A percentile compares a stretch with the other conserved stretches of the same genome.
Conservation (phyloP, 2,888 invertebrate species). For the Falcaria lacertinaria region DNA sequence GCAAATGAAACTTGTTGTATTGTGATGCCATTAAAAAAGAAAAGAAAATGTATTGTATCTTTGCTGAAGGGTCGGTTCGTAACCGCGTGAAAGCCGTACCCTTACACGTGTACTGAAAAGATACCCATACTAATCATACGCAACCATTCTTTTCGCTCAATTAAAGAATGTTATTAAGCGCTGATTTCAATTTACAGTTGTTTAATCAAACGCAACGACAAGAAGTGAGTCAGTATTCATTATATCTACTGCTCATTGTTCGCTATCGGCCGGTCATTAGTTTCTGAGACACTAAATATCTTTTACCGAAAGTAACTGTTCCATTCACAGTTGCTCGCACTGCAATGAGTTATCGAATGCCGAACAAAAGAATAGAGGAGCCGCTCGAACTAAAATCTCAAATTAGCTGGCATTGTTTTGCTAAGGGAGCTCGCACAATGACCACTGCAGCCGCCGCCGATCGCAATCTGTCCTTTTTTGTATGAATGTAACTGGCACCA, state of each 20-base stretch:
- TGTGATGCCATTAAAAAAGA: too few relatives aligned
- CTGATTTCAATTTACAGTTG: background rate
- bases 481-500: conserved; percentile 22
- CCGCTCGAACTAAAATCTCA: conserved; percentile 34
- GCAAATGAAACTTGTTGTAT: too few relatives aligned
- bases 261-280: background rate
- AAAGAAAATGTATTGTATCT: too few relatives aligned
- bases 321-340: conserved; percentile 28
- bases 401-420: conserved; percentile 68
- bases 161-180: too few relatives aligned
- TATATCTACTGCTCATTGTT: background rate
- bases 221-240: background rate
- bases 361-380: conserved; percentile 25
- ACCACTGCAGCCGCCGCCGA: conserved; percentile 37
- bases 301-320: conserved; percentile 37
- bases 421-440: conserved; percentile 50
- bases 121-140: too few relatives aligned
- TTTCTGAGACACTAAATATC: conserved; percentile 11
- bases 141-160: too few relatives aligned
- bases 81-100: too few relatives aligned
- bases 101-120: too few relatives aligned
- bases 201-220: background rate
- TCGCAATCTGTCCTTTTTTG: conserved; percentile 55
- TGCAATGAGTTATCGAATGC: conserved; percentile 20
- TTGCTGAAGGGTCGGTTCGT: too few relatives aligned